phyloP scores from a whole-genome alignment of 2,888 invertebrate species.

The Xestia sexstrigata region DNA sequence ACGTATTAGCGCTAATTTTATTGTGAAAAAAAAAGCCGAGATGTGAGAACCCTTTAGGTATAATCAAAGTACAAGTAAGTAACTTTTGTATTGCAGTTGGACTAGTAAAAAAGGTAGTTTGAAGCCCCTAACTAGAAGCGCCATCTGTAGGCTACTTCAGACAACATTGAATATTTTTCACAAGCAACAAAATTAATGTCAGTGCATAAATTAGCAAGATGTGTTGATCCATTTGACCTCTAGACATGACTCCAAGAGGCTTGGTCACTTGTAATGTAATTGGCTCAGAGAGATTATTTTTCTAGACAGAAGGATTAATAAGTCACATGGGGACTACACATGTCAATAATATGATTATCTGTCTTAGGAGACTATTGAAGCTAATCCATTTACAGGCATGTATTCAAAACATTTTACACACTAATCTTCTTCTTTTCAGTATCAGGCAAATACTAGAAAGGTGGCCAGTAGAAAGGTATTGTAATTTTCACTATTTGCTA shows the following conservation, averaged over 20 bases:
- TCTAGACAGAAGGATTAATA: constrained; percentile 37
- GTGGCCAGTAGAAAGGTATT: background rate
- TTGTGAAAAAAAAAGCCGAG: background rate
- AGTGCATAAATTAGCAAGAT: constrained; percentile 20
- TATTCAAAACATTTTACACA: background rate
- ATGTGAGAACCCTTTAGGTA: background rate
- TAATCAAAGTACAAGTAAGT: constrained; percentile 24
- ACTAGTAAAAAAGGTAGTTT: background rate
- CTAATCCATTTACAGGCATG: constrained; percentile 38
- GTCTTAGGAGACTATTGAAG: background rate
- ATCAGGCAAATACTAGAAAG: background rate
- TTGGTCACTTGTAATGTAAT: constrained; percentile 47
- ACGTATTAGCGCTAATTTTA: background rate
- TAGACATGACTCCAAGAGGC: constrained; percentile 13
- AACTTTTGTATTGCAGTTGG: background rate
- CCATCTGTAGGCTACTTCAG: constrained; percentile 33
- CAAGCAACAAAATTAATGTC: constrained; percentile 12
- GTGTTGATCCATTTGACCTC: constrained; percentile 48
- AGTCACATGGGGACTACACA: constrained; percentile 39
- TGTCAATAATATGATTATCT: constrained; percentile 47
- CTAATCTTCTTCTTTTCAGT: constrained; percentile 29
- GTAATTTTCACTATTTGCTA: background rate
- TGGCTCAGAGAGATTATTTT: constrained; percentile 47
- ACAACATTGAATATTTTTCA: constrained; percentile 1
- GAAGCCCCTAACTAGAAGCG: background rate